Percentiles rank a stretch among this genome's conserved stretches.
These are phyloP conservation scores for Poecilia wingei DNA, from an alignment of 2,797 vertebrate genomes.

Conservation along the genomic window DNA sequence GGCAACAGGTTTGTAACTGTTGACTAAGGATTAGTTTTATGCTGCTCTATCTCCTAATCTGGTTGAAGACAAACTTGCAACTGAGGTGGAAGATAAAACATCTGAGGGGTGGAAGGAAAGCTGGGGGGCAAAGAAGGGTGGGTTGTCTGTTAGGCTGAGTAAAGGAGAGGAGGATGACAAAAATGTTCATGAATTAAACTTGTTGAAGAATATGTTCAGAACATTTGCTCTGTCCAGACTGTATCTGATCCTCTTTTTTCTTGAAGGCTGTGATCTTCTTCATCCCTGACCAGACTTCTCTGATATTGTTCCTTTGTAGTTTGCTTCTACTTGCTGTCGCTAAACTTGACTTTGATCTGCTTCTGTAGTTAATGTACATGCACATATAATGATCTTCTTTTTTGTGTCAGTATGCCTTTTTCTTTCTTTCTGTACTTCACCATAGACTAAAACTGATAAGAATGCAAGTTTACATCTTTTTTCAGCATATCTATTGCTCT, in stretches of 20 bases:
- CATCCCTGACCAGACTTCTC: neutral
- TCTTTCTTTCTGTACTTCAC: neutral
- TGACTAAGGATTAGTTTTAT: too few relatives aligned
- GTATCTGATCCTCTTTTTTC: neutral
- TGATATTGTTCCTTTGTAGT: neutral
- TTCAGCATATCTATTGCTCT: neutral
- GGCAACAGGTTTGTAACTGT: too few relatives aligned
- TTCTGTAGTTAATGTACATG: neutral
- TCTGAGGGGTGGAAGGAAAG: too few relatives aligned
- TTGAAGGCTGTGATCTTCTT: neutral
- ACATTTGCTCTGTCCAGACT: neutral
- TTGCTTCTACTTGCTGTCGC: neutral
- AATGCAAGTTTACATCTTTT: neutral
- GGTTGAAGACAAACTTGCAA: too few relatives aligned
- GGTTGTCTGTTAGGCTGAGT: too few relatives aligned
- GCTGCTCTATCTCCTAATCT: too few relatives aligned
- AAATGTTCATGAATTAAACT: neutral
- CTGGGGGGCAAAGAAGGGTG: too few relatives aligned
- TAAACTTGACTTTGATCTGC: neutral
- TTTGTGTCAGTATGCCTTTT: neutral
- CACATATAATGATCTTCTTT: slow-evolving; percentile 7
- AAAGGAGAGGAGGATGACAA: too few relatives aligned
- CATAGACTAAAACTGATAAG: neutral
- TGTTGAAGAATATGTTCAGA: neutral
- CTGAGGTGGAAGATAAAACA: too few relatives aligned